phyloP scores from a whole-genome alignment of 1,140 invertebrate genomes.

The Eumaeus atala region DNA sequence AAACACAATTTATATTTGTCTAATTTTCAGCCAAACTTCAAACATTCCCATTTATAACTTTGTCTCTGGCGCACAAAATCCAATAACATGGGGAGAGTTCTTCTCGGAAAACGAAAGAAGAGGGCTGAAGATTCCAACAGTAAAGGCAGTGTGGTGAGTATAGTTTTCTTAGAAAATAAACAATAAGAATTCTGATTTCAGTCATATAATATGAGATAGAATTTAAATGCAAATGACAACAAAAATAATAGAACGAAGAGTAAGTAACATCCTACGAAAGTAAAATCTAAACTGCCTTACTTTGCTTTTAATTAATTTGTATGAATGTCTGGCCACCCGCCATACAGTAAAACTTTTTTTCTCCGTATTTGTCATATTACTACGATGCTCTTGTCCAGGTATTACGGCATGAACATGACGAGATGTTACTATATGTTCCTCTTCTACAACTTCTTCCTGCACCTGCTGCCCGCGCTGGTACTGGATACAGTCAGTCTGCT shows the following conservation, averaged over 20 bases:
- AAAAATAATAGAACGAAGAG: too few relatives aligned
- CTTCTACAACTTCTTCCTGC: conserved; percentile 76
- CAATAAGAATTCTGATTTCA: too few relatives aligned
- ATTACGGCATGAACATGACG: conserved; percentile 74
- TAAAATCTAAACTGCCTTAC: too few relatives aligned
- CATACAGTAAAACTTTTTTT: background rate
- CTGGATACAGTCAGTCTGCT: conserved; percentile 76
- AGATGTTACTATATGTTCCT: conserved; percentile 74
- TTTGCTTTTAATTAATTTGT: too few relatives aligned
- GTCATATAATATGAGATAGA: too few relatives aligned
- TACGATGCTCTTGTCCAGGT: conserved; percentile 75
- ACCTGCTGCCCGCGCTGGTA: conserved; percentile 80
- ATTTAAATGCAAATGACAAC: too few relatives aligned
- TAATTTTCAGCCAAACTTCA: conserved; percentile 53
- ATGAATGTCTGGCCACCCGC: too few relatives aligned
- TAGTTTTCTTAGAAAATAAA: background rate
- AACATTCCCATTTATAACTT: conserved; percentile 81
- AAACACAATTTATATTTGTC: background rate
- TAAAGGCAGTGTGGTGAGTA: conserved; percentile 75
- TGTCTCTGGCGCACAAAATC: conserved; percentile 80
- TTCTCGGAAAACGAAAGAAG: conserved; percentile 71
- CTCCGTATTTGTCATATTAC: background rate
- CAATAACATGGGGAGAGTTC: conserved; percentile 79
- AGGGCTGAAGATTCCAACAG: conserved; percentile 73
- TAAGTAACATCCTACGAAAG: too few relatives aligned